These are phyloP conservation scores for Acrossocheilus wenchowensis DNA, from an alignment of 2,797 vertebrate species.

Conservation along the genomic window DNA sequence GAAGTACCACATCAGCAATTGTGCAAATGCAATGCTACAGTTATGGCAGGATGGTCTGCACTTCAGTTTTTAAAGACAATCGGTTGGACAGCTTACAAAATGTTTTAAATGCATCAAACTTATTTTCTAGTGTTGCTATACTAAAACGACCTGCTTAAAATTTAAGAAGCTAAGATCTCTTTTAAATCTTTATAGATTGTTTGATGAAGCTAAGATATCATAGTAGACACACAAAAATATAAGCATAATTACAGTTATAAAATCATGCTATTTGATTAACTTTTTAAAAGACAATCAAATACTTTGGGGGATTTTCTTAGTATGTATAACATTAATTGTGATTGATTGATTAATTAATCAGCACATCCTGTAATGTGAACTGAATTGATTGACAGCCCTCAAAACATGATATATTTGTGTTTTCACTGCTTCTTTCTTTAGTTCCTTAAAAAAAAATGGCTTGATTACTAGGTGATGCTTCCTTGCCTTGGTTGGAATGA, in stretches of 20 bases:
- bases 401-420: not conserved
- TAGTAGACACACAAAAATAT: not conserved
- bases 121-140: not conserved
- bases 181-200: not conserved
- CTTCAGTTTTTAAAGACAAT: not conserved
- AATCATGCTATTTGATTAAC: no score
- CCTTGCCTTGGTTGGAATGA: constrained; percentile 36
- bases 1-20: not conserved
- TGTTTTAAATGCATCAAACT: not conserved
- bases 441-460: not conserved
- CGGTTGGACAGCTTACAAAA: not conserved
- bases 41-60: not conserved
- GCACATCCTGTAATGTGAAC: not conserved
- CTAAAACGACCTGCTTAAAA: not conserved
- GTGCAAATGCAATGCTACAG: not conserved
- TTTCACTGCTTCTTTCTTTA: not conserved
- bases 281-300: not conserved
- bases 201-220: not conserved
- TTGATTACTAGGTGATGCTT: constrained; percentile 37
- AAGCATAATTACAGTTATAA: not conserved
- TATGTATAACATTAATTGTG: not conserved
- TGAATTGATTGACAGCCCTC: not conserved
- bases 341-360: not conserved
- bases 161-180: not conserved
- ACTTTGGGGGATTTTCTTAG: not conserved